Conservation (phyloP, 2,797 vertebrate genomes). For the Melopsittacus undulatus region DNA sequence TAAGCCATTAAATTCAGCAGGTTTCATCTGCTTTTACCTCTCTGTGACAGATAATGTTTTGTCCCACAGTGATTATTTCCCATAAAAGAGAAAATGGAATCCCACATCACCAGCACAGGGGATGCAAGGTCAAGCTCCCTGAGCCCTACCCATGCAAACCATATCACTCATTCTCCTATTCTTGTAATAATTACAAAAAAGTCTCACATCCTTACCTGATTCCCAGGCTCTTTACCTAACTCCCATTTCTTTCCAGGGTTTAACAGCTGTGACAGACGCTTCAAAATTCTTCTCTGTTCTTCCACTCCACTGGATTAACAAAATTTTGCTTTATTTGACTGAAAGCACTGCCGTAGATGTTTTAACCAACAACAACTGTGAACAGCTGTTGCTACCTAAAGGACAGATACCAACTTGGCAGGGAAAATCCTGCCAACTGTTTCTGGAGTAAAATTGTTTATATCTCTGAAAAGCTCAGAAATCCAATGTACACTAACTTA, state of each 20-base stretch:
- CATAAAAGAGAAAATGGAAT: neutral
- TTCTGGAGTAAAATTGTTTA: neutral
- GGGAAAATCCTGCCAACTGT: neutral
- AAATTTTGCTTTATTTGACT: neutral
- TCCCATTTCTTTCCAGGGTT: neutral
- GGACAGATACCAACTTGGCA: neutral
- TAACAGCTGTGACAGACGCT: neutral
- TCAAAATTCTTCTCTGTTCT: neutral
- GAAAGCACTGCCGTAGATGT: neutral
- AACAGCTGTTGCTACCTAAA: neutral
- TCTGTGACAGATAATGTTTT: neutral
- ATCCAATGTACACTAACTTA: rapidly evolving
- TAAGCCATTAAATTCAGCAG: neutral
- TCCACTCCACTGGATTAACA: neutral
- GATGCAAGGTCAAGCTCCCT: neutral
- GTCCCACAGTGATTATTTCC: neutral
- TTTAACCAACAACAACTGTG: neutral
- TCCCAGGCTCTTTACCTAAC: neutral
- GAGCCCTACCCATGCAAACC: neutral
- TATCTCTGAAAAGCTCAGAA: neutral
- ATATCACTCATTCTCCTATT: rapidly evolving
- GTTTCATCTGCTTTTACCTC: neutral
- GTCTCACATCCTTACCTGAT: neutral
- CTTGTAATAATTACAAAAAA: neutral
- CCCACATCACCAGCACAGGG: neutral